Conservation (phyloP, 1,140 invertebrate species). For the Phortica variegata region DNA sequence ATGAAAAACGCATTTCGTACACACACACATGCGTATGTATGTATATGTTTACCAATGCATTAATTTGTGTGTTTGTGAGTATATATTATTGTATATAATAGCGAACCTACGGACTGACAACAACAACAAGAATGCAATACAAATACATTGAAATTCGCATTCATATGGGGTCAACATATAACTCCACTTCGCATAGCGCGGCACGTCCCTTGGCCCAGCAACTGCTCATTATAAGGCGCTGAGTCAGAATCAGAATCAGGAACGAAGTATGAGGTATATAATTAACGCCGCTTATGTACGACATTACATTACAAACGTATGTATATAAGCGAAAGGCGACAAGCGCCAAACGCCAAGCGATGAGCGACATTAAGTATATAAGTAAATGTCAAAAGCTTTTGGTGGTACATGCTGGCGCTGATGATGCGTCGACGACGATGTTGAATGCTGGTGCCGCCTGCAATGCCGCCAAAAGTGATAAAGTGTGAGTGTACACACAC, state of each 20-base stretch:
- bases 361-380: conserved; percentile 11
- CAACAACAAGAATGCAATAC: conserved; percentile 31
- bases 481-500: not conserved
- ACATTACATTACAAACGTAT: no score
- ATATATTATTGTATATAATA: conserved; percentile 25
- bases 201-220: no score
- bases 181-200: no score
- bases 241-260: no score
- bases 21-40: no score
- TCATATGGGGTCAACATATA: not conserved
- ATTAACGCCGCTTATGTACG: no score
- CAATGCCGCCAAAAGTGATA: conserved; percentile 8
- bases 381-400: conserved; percentile 36
- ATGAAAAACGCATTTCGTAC: not conserved
- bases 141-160: conserved; percentile 10
- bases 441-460: conserved; percentile 48
- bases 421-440: conserved; percentile 15
- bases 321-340: not conserved
- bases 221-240: no score
- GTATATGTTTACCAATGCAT: conserved; percentile 9
- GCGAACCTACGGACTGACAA: conserved; percentile 40
- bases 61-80: conserved; percentile 10
- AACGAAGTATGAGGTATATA: no score
- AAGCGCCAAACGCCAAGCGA: conserved; percentile 21
- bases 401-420: no score